Percentiles rank a stretch among this genome's conserved stretches.
Conservation (phyloP, 1,140 invertebrate genomes). For the Drosophila equinoxialis region DNA sequence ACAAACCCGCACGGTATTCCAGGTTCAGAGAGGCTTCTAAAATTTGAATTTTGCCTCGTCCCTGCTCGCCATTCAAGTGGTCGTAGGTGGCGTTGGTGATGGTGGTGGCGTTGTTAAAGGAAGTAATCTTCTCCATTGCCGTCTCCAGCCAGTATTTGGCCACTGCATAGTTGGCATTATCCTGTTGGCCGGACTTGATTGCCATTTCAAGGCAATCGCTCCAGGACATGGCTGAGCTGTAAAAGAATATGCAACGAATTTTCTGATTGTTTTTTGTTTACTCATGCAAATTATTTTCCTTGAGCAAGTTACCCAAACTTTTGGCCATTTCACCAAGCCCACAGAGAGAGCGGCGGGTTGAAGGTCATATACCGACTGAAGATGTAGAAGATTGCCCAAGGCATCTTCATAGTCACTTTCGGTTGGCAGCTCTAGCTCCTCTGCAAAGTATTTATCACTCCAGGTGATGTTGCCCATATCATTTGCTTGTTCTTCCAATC, state of each 20-base stretch:
- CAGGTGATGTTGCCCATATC: constrained; percentile 20
- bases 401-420: constrained; percentile 72
- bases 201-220: constrained; percentile 79
- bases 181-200: constrained; percentile 43
- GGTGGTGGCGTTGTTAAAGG: constrained; percentile 36
- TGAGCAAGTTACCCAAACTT: constrained; percentile 67
- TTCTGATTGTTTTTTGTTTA: constrained; percentile 39
- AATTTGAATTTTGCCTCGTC: constrained; percentile 48
- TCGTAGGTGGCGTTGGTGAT: constrained; percentile 14
- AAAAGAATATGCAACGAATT: constrained; percentile 41
- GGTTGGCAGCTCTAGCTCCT: constrained; percentile 43
- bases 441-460: background rate
- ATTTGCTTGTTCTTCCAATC: constrained; percentile 51
- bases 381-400: constrained; percentile 56
- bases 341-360: constrained; percentile 56
- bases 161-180: constrained; percentile 42
- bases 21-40: constrained; percentile 54
- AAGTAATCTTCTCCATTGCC: constrained; percentile 59
- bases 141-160: constrained; percentile 76
- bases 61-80: constrained; percentile 28
- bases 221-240: constrained; percentile 72
- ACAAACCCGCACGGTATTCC: constrained; percentile 69
- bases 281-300: constrained; percentile 7
- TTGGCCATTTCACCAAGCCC: constrained; percentile 70
- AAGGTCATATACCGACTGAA: constrained; percentile 69